These are phyloP conservation scores for Drosophila mimetica DNA, from an alignment of 2,888 invertebrate genomes.

Conservation along the genomic window DNA sequence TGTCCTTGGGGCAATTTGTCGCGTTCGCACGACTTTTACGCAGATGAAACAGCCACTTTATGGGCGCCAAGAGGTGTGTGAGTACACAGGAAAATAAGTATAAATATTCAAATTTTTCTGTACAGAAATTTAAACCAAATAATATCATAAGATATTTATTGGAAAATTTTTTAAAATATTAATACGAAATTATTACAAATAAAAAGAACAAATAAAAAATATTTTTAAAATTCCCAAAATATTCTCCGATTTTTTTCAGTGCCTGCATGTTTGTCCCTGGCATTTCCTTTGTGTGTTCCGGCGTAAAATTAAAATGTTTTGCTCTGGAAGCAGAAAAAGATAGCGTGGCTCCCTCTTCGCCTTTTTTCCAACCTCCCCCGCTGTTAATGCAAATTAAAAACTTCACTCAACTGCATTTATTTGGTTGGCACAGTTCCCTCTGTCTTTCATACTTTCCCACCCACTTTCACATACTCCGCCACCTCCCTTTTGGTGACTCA, in stretches of 20 bases:
- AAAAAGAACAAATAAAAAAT: too few species aligned
- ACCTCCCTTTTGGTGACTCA: conserved; percentile 11
- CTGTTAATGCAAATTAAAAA: conserved; percentile 56
- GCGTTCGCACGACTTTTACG: conserved; percentile 73
- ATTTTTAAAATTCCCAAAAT: neutral
- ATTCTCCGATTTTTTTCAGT: neutral
- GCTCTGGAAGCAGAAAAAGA: conserved; percentile 37
- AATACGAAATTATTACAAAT: too few species aligned
- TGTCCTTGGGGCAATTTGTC: conserved; percentile 69
- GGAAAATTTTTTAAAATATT: too few species aligned
- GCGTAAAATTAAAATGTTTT: conserved; percentile 68
- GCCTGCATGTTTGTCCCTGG: conserved; percentile 8
- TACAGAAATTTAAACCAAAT: too few species aligned
- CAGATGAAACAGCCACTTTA: conserved; percentile 75
- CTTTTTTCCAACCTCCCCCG: neutral
- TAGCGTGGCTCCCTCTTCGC: conserved; percentile 13
- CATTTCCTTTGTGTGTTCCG: conserved; percentile 51
- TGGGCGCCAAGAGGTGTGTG: conserved; percentile 39
- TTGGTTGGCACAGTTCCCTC: conserved; percentile 34
- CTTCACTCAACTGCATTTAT: conserved; percentile 59
- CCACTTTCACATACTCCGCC: conserved; percentile 6
- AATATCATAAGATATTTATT: too few species aligned
- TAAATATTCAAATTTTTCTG: neutral
- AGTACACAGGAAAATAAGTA: neutral
- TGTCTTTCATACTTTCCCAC: neutral